Conservation (phyloP, 2,797 vertebrate genomes). For the Falco novaeseelandiae region DNA sequence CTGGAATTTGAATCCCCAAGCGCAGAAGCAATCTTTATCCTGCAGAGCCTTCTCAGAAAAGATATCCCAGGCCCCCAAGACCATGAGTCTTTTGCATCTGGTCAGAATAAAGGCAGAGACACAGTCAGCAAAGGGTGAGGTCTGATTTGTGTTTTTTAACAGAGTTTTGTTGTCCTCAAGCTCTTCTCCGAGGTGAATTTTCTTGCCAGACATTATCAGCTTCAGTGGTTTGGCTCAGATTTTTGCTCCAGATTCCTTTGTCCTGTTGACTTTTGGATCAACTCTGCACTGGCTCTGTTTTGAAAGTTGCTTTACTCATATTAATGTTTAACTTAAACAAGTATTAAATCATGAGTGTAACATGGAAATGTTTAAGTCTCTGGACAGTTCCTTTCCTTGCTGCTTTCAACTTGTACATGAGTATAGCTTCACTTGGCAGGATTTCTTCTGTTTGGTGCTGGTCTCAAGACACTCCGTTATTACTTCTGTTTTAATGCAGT, state of each 20-base stretch:
- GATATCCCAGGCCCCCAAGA: neutral
- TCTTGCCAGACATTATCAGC: constrained; percentile 63
- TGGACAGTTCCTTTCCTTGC: constrained; percentile 17
- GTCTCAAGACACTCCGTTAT: constrained; percentile 17
- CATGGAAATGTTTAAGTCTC: constrained; percentile 47
- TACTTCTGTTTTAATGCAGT: neutral
- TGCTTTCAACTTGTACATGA: constrained; percentile 12
- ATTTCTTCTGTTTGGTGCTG: neutral
- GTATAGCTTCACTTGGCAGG: constrained; percentile 26
- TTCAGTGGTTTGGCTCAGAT: constrained; percentile 48
- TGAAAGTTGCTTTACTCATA: constrained; percentile 57
- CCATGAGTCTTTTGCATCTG: neutral
- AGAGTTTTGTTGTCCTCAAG: constrained; percentile 23
- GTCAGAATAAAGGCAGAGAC: constrained; percentile 36
- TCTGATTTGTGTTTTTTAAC: neutral
- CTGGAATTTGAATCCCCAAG: neutral
- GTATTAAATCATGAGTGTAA: constrained; percentile 57
- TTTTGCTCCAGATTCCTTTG: constrained; percentile 64
- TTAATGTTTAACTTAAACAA: constrained; percentile 69
- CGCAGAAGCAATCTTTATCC: neutral
- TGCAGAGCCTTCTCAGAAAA: neutral
- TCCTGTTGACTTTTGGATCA: constrained; percentile 76
- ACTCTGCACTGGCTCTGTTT: constrained; percentile 60
- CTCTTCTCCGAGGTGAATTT: constrained; percentile 21
- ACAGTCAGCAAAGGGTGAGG: constrained; percentile 3